Evolutionary conservation across 2,888 invertebrate species (phyloP).

Genomic region (Drosophila testacea): DNA sequence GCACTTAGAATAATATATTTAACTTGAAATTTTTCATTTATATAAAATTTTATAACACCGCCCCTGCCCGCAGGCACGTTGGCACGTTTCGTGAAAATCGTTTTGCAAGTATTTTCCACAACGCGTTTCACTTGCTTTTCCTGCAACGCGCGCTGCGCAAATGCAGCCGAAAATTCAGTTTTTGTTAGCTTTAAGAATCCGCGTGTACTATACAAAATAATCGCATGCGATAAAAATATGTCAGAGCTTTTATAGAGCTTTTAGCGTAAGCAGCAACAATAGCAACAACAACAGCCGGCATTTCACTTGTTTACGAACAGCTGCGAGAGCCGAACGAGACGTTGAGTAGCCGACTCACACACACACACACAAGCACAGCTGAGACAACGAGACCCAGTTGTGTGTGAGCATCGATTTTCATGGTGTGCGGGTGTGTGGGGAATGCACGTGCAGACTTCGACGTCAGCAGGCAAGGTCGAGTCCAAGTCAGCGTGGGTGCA

Average conservation of each 20-base stretch:
- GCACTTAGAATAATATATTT: slow-evolving; percentile 17
- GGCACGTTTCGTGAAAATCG: slow-evolving; percentile 38
- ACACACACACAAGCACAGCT: slow-evolving; percentile 32
- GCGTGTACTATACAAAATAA: slow-evolving; percentile 16
- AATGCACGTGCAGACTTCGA: slow-evolving; percentile 23
- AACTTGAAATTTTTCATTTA: slow-evolving; percentile 29
- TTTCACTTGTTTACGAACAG: slow-evolving; percentile 64
- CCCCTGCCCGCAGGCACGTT: slow-evolving; percentile 15
- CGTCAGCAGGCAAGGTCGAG: slow-evolving; percentile 51
- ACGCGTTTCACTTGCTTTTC: slow-evolving; percentile 67
- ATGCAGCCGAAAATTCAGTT: slow-evolving; percentile 67
- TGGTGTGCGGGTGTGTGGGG: not conserved
- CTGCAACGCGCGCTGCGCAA: slow-evolving; percentile 76
- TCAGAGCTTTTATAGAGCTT: slow-evolving; percentile 54
- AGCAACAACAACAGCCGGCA: slow-evolving; percentile 60
- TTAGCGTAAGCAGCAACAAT: slow-evolving; percentile 25
- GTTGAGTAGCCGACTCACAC: not conserved
- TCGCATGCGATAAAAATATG: slow-evolving; percentile 53
- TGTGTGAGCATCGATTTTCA: slow-evolving; percentile 21
- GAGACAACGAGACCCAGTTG: slow-evolving; percentile 8
- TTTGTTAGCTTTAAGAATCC: slow-evolving; percentile 51
- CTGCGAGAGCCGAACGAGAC: slow-evolving; percentile 38
- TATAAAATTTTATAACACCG: slow-evolving; percentile 9
- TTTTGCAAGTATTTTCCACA: slow-evolving; percentile 33
- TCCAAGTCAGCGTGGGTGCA: slow-evolving; percentile 27